Evolutionary conservation across 2,113 vertebrate species (phyloP), one percentile per base, ranked within the genome.

Genomic region (Charadrius vociferus): DNA sequence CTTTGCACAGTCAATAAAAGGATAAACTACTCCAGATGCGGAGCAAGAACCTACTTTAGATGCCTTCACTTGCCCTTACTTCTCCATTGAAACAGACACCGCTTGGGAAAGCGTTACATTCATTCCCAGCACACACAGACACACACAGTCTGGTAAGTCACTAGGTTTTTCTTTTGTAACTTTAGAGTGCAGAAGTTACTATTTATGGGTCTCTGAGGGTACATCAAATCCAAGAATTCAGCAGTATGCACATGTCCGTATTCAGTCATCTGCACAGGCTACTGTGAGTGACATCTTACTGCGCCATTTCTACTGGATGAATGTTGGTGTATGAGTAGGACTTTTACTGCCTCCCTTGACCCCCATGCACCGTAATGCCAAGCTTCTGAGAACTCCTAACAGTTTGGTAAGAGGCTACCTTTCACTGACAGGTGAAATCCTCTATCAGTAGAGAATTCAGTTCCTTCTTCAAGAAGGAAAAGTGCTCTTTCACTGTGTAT

Each of bases 1-100:
- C 32, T 34, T 63, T 86, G 59, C 81, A 67, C 10, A 78, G 37
- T 74, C 55, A 89, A 81, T 79, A 81, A 91, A 90, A 88, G n/a
- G 45, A 86, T 66, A 83, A 88, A 37, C 61, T 67, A 71, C n/a
- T 81, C 73, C 81, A 87, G 52, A 91, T 71, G 65, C 63, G 55
- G 20, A 91, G 63, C 41, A 78, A 36, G 34, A 58, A 68, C 37
- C n/a, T 81, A 58, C 86, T 81, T 83, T 81, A 81, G 80, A 71
- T 10, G 52, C 21, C 72, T 88, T 71, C 37, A 36, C 29, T 86
- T 62, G 58, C 75, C 56, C n/a, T 59, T 61, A 39, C n/a, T 78
- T 81, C 55, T 86, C 26, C 52, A 63, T 9, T 96, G 86, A 90
- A 92, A 92, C 20, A 78, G 56, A 67, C 9, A 90, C 21, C 36